Evolutionary conservation across 2,113 vertebrate species (phyloP), one percentile per base, ranked within the genome.

Genomic region (Salminus brasiliensis): DNA sequence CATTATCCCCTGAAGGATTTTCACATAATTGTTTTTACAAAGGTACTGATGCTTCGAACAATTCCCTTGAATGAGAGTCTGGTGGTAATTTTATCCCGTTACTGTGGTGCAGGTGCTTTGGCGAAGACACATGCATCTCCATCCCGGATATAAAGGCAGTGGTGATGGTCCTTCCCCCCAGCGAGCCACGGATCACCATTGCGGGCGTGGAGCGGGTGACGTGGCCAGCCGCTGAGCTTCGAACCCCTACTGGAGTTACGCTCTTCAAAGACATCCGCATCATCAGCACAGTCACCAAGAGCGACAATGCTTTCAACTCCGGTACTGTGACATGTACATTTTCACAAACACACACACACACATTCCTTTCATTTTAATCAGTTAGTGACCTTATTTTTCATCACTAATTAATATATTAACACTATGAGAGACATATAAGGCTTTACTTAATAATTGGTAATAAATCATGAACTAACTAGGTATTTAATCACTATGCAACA

Each of bases 61-160:
- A 2, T 49, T 18, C 47, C 15, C 47, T 49, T 53, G 18, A 23
- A 3, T 23, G n/a, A 53, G 52, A 25, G 5, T 65, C 30, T 21
- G 36, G 3, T 63, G 32, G 15, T 29, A 15, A 30, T 41, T 27
- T 3, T 8, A 11, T 15, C 91, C 96, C 90, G n/a, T n/a, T n/a
- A n/a, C n/a, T n/a, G n/a, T n/a, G n/a, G n/a, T 96, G 95, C 92
- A 98, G 97, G 91, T 99, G 98, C 93, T 98, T 97, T 72, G 96
- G 96, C 68, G 98, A 99, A 91, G 97, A 99, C 80, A 93, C 94
- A 34, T 98, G 97, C 88, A 95, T 98, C 84, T 95, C 89, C 81
- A 93, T 99, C 87, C 96, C 96, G 11, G 96, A 97, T 79, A 87
- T 97, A 83, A 95, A 95, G 23, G 93, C 96, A 1, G 95, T 95